A percentile compares a stretch with the other conserved stretches of the same genome.
phyloP scores from a whole-genome alignment of 2,888 invertebrate species.

The Rotaria macrura region DNA sequence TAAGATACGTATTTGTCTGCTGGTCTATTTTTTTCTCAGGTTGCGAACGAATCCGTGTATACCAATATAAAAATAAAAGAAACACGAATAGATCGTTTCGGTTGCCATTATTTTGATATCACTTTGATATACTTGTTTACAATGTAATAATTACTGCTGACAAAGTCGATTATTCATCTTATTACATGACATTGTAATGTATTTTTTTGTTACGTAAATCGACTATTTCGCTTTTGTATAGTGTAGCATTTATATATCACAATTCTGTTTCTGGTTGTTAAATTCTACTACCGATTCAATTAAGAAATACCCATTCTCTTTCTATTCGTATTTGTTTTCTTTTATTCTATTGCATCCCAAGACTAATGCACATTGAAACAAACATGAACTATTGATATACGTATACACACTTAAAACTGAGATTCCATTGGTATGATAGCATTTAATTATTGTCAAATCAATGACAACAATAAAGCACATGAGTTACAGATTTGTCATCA shows the following conservation, averaged over 20 bases:
- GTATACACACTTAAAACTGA: no score
- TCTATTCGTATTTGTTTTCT: no score
- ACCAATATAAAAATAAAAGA: no score
- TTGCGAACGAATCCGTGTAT: neutral
- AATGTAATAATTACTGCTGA: neutral
- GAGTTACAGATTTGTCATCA: no score
- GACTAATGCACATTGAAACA: no score
- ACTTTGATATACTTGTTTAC: neutral
- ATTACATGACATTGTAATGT: neutral
- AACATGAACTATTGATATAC: no score
- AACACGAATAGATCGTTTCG: no score
- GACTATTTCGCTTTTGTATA: neutral
- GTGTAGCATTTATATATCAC: neutral
- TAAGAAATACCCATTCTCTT: no score
- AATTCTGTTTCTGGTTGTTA: neutral
- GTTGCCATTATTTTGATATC: neutral
- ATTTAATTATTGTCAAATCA: no score
- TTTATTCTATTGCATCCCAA: no score
- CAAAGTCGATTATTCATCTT: neutral
- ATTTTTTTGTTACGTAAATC: neutral
- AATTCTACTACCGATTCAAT: neutral
- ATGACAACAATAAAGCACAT: no score
- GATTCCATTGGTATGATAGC: no score
- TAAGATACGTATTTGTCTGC: neutral
- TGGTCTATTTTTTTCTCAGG: neutral